Evolutionary conservation across 2,113 vertebrate genomes (phyloP), one percentile per base, ranked within the genome.

Genomic region (Malaclemys terrapin): DNA sequence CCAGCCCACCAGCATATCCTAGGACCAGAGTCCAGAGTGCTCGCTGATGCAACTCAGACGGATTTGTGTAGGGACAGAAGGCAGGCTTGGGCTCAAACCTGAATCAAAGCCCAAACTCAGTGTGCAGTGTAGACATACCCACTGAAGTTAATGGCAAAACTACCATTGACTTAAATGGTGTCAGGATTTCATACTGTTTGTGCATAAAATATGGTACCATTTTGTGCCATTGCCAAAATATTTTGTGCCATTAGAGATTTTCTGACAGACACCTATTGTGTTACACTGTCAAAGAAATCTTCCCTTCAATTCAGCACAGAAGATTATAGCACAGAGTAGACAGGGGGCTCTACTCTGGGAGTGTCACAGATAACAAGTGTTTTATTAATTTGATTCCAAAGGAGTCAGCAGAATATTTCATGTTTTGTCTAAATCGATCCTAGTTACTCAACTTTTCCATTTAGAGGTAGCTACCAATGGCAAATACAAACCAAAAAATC

Each of bases 331-430:
- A 94, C 29, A 54, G 65, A 95, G 79, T 57, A 95, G 95, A 89
- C 94, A 97, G 97, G 95, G 92, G 91, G 89, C 89, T 82, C 92
- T 87, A 92, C 81, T 47, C 87, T 89, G 90, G 86, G 89, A 96
- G 93, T 95, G 93, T 10, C 92, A 89, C 88, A 97, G 97, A 95
- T 92, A 81, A 91, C 90, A 95, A 95, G 86, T 95, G 38, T 88
- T 96, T 65, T 92, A 92, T 88, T 75, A 92, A 96, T 96, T 94
- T 95, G 81, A 35, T 95, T 96, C 95, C 96, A 96, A 96, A 95
- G 95, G 92, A 11, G 0, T 96, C 96, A 97, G 92, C 97, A 97
- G 93, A 90, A 91, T 22, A 75, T 42, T 42, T 75, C 72, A 11
- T 75, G 38, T 75, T 75, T 75, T 75, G 22, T 76, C 20, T 76